Percentiles rank a stretch among this genome's conserved stretches.
Conservation (phyloP, 2,888 invertebrate genomes). For the Metopia argyrocephala region DNA sequence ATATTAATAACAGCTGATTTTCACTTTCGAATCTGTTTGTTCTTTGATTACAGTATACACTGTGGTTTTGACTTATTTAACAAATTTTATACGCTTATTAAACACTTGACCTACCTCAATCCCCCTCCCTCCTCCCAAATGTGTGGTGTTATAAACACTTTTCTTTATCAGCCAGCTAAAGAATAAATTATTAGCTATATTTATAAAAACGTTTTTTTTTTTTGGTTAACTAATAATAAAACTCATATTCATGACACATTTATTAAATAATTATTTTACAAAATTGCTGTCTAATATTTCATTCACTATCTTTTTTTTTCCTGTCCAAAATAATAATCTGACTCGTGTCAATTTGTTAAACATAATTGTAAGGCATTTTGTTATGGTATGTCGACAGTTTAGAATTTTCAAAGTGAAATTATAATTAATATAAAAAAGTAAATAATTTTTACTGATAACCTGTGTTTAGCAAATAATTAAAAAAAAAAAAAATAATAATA, state of each 20-base stretch:
- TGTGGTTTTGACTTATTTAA: too few species aligned
- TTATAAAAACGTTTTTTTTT: background rate
- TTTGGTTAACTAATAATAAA: background rate
- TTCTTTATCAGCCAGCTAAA: background rate
- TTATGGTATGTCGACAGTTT: background rate
- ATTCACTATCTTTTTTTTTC: background rate
- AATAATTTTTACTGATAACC: slow-evolving; percentile 48
- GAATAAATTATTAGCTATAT: background rate
- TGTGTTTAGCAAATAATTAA: background rate
- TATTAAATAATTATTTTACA: background rate
- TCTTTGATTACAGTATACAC: too few species aligned
- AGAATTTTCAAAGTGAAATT: slow-evolving; percentile 14
- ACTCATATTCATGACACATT: slow-evolving; percentile 2
- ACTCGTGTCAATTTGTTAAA: background rate
- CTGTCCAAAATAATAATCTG: background rate
- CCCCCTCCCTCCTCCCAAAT: background rate
- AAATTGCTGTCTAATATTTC: background rate
- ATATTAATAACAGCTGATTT: too few species aligned
- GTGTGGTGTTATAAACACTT: background rate
- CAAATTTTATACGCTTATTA: too few species aligned
- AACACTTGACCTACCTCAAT: too few species aligned
- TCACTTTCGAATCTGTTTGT: too few species aligned
- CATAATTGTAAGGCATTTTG: background rate
- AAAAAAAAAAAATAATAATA: too few species aligned
- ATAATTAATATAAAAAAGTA: background rate